Evolutionary conservation across 1,140 invertebrate species (phyloP).

Genomic region (Magallana gigas): DNA sequence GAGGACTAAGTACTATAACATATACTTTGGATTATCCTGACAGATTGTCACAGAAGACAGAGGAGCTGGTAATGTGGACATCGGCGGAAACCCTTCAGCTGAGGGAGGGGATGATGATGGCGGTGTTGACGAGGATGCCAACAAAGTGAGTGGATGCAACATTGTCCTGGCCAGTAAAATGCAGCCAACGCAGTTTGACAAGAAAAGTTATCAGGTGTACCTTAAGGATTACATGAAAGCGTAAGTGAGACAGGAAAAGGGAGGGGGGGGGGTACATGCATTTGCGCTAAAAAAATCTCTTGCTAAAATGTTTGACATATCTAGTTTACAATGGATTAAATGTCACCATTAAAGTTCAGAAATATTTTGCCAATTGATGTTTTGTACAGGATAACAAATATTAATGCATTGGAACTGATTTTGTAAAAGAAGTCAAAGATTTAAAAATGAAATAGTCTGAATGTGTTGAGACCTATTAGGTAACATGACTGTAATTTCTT

Average conservation of each 20-base stretch:
- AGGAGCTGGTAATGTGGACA: not conserved
- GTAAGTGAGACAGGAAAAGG: not conserved
- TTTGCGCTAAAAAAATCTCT: too few species aligned
- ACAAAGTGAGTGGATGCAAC: constrained; percentile 24
- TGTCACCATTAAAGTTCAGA: too few species aligned
- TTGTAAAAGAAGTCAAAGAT: too few species aligned
- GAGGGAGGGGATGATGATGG: not conserved
- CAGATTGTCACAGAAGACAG: constrained; percentile 29
- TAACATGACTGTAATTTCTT: not conserved
- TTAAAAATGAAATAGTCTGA: not conserved
- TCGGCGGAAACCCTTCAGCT: constrained; percentile 47
- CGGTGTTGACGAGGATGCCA: not conserved
- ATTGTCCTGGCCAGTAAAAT: constrained; percentile 17
- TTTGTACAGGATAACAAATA: too few species aligned
- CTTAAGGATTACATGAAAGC: constrained; percentile 40
- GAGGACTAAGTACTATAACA: too few species aligned
- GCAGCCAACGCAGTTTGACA: constrained; percentile 47
- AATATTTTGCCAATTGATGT: too few species aligned
- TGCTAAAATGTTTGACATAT: too few species aligned
- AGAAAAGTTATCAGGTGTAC: constrained; percentile 31
- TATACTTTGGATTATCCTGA: not conserved
- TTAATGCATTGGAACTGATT: too few species aligned
- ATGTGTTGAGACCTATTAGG: not conserved
- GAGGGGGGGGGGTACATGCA: too few species aligned
- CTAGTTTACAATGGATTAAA: too few species aligned